Evolutionary conservation across 2,113 vertebrate genomes (phyloP).

Genomic region (Dromiciops gliroides): DNA sequence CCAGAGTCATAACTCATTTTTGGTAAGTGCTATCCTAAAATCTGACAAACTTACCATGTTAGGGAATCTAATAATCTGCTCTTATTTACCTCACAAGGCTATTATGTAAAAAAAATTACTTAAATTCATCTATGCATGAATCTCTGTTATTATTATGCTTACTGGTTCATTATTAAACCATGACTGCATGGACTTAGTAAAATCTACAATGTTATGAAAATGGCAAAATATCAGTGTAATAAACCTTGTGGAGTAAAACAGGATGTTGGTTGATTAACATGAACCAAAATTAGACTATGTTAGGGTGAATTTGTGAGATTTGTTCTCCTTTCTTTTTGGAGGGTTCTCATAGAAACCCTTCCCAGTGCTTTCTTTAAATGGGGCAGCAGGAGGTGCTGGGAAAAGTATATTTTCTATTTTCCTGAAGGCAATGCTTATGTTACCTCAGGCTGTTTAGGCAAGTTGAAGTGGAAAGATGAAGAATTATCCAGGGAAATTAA

Average conservation of each 20-base stretch:
- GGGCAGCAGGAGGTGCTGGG: neutral
- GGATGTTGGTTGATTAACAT: neutral
- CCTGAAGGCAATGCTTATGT: neutral
- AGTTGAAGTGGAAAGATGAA: conserved; percentile 30
- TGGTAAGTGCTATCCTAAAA: neutral
- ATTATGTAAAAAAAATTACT: neutral
- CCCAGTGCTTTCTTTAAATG: neutral
- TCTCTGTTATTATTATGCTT: neutral
- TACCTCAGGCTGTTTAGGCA: conserved; percentile 1
- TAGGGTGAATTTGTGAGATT: neutral
- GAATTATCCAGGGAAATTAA: conserved; percentile 2
- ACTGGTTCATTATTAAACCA: neutral
- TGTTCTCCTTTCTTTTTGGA: neutral
- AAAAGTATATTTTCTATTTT: neutral
- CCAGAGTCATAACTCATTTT: neutral
- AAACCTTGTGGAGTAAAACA: neutral
- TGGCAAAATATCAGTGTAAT: neutral
- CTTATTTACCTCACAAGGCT: neutral
- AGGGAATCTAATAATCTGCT: neutral
- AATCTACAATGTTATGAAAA: neutral
- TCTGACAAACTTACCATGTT: neutral
- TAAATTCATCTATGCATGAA: neutral
- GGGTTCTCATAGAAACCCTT: neutral
- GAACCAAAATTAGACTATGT: neutral
- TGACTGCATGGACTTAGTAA: neutral